These are phyloP conservation scores for Drosophila ogumai DNA, from an alignment of 1,140 invertebrate genomes.

Conservation along the genomic window DNA sequence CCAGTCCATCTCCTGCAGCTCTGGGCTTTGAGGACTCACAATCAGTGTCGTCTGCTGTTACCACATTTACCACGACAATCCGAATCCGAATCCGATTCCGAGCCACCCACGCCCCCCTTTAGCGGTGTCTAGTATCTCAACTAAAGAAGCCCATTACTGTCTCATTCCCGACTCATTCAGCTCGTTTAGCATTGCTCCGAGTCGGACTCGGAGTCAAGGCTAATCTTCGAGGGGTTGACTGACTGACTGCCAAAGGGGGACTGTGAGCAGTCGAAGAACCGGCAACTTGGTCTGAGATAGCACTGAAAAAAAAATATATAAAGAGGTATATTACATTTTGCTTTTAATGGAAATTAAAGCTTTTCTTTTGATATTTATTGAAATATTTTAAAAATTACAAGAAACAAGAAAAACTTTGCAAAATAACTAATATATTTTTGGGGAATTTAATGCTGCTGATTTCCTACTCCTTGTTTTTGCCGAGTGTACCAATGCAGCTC, in stretches of 20 bases:
- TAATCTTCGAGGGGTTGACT: constrained; percentile 66
- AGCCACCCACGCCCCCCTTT: constrained; percentile 50
- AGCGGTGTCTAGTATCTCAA: constrained; percentile 54
- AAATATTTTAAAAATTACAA: neutral
- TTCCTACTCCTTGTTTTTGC: neutral
- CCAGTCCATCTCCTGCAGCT: constrained; percentile 31
- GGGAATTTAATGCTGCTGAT: neutral
- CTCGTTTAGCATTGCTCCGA: constrained; percentile 67
- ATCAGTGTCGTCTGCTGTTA: constrained; percentile 65
- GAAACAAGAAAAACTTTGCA: neutral
- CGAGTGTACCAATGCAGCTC: constrained; percentile 23
- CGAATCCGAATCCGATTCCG: constrained; percentile 1
- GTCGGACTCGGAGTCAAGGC: constrained; percentile 52
- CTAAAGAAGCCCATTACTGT: constrained; percentile 76
- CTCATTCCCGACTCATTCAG: constrained; percentile 76
- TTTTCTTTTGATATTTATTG: neutral
- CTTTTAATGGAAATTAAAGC: neutral
- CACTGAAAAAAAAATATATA: constrained; percentile 7
- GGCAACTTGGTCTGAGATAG: constrained; percentile 15
- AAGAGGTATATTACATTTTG: no score
- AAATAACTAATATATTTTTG: neutral
- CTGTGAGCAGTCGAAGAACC: constrained; percentile 42
- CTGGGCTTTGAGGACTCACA: constrained; percentile 43
- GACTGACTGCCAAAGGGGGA: constrained; percentile 64
- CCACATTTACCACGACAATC: constrained; percentile 45